Evolutionary conservation across 1,140 invertebrate species (phyloP).

Genomic region (Dolichoris vasculosae): DNA sequence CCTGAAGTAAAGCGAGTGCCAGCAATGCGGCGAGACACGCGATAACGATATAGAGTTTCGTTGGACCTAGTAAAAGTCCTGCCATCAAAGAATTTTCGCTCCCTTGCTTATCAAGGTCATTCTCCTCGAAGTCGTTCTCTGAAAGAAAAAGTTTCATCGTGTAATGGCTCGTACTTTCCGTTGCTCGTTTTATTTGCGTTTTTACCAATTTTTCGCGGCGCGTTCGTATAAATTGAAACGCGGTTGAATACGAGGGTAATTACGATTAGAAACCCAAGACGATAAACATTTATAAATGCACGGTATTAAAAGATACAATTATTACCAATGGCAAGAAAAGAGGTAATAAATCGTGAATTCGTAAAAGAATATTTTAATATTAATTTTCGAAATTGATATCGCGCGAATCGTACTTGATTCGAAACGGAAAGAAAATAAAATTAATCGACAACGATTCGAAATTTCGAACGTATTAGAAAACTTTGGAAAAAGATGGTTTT

Average conservation of each 20-base stretch:
- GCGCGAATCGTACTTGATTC: no score
- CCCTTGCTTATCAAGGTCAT: constrained; percentile 61
- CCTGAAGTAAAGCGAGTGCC: constrained; percentile 87
- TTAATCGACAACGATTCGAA: no score
- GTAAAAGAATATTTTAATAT: no score
- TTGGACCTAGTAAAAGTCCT: constrained; percentile 66
- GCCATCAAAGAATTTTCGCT: constrained; percentile 61
- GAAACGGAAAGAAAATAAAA: no score
- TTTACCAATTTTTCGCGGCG: background rate
- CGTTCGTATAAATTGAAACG: background rate
- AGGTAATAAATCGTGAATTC: no score
- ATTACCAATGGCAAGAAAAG: no score
- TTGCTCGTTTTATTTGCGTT: background rate
- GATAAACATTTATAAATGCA: background rate
- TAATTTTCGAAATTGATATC: no score
- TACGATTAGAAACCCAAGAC: background rate
- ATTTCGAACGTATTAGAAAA: no score
- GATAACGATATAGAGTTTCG: constrained; percentile 87
- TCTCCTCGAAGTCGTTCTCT: constrained; percentile 63
- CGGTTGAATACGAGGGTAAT: background rate
- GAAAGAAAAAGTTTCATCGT: constrained; percentile 32
- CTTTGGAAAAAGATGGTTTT: no score
- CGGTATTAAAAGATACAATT: no score
- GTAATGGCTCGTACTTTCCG: background rate
- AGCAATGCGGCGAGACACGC: constrained; percentile 87